Conservation (phyloP, 2,888 invertebrate species). For the Tanypteryx hageni region DNA sequence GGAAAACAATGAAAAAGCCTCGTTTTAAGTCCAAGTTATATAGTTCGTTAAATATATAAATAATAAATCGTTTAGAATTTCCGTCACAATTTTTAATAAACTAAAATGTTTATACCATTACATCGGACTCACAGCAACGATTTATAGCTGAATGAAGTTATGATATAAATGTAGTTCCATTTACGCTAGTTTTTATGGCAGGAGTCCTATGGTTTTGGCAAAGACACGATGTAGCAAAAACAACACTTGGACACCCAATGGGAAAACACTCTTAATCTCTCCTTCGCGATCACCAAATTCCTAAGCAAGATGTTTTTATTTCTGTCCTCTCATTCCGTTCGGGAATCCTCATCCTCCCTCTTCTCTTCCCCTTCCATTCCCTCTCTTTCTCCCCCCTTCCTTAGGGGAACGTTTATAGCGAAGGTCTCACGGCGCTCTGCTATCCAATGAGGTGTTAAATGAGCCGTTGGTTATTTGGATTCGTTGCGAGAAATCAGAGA, state of each 20-base stretch:
- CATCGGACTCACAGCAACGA: too few species aligned
- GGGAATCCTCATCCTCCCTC: background rate
- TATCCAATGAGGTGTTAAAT: constrained; percentile 57
- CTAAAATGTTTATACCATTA: too few species aligned
- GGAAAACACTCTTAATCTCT: constrained; percentile 54
- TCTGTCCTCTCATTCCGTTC: constrained; percentile 32
- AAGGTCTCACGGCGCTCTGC: constrained; percentile 12
- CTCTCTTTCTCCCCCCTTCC: background rate
- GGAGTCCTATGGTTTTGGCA: constrained; percentile 12
- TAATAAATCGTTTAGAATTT: too few species aligned
- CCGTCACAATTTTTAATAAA: too few species aligned
- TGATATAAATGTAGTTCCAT: background rate
- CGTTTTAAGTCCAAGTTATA: too few species aligned
- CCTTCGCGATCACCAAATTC: constrained; percentile 31
- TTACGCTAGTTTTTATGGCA: background rate
- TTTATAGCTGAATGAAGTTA: too few species aligned
- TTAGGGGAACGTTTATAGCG: background rate
- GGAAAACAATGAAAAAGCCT: too few species aligned
- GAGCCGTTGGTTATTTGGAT: constrained; percentile 25
- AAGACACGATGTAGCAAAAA: background rate
- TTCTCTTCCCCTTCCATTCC: background rate
- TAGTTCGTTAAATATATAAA: too few species aligned
- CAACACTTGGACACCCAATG: constrained; percentile 32
- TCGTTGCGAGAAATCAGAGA: constrained; percentile 12
- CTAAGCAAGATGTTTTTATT: constrained; percentile 55